Percentiles rank a stretch among this genome's conserved stretches.
phyloP scores from a whole-genome alignment of 2,888 invertebrate genomes.

The Acanthosoma haemorrhoidale region DNA sequence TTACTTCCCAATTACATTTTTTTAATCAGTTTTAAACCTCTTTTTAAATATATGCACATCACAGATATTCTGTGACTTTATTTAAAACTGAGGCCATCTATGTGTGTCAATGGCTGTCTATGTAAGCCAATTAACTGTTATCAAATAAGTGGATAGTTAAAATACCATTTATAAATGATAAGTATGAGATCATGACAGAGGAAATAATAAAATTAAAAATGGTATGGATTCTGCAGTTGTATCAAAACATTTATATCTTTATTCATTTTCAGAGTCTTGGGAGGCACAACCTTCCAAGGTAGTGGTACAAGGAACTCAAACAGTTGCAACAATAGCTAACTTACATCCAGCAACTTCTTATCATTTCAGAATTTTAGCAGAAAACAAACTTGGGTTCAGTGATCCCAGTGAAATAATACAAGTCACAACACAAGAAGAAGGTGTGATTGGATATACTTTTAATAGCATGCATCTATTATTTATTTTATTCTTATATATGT shows the following conservation, averaged over 20 bases:
- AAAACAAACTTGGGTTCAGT: constrained; percentile 81
- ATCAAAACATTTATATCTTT: not conserved
- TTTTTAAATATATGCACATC: too few species aligned
- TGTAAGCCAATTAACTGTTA: not conserved
- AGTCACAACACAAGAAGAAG: constrained; percentile 79
- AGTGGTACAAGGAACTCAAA: constrained; percentile 75
- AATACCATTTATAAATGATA: too few species aligned
- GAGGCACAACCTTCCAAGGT: constrained; percentile 75
- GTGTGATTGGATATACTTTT: constrained; percentile 45
- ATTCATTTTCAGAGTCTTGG: constrained; percentile 62
- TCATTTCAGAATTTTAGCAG: constrained; percentile 81
- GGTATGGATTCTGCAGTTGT: too few species aligned
- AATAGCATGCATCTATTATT: too few species aligned
- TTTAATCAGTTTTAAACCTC: too few species aligned
- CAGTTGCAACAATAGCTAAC: constrained; percentile 71
- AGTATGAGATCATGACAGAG: too few species aligned
- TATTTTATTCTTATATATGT: too few species aligned
- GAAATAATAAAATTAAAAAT: too few species aligned
- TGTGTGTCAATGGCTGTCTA: too few species aligned
- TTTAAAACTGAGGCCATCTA: too few species aligned
- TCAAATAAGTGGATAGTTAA: not conserved
- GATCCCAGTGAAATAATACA: constrained; percentile 80
- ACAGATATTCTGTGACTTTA: too few species aligned
- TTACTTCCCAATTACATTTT: too few species aligned
- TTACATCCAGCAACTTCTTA: constrained; percentile 81